Conservation (phyloP, 2,888 invertebrate genomes). For the Cyclophora albipunctata region DNA sequence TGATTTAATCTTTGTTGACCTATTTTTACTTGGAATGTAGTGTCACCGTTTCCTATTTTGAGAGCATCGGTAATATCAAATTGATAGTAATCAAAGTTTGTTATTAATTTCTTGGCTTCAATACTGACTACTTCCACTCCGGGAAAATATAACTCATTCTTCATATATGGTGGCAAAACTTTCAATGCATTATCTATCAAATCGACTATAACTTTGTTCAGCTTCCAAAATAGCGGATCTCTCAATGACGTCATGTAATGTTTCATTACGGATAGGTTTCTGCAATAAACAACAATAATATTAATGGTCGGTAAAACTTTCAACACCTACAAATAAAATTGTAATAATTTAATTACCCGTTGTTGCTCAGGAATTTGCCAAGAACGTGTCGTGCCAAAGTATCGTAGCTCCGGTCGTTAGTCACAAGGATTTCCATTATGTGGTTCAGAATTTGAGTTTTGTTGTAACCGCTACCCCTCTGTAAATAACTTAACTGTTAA, state of each 20-base stretch:
- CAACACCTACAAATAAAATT: not conserved
- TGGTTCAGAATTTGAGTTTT: conserved; percentile 61
- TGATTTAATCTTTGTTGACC: conserved; percentile 81
- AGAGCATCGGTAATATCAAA: conserved; percentile 78
- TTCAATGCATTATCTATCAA: conserved; percentile 75
- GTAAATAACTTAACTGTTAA: conserved; percentile 30
- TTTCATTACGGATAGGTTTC: conserved; percentile 45
- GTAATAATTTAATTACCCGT: conserved; percentile 33
- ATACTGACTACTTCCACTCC: conserved; percentile 78
- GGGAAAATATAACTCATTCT: conserved; percentile 76
- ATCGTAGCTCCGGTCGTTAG: conserved; percentile 52
- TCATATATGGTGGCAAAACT: conserved; percentile 72
- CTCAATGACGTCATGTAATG: conserved; percentile 78
- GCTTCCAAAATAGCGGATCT: conserved; percentile 82
- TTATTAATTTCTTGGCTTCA: conserved; percentile 78
- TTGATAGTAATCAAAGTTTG: conserved; percentile 79
- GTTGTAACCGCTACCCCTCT: conserved; percentile 49
- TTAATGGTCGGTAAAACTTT: not conserved
- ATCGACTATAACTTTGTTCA: conserved; percentile 77
- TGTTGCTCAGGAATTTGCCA: conserved; percentile 31
- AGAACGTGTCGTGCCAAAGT: conserved; percentile 40
- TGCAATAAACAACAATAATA: conserved; percentile 23
- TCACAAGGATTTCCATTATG: conserved; percentile 56
- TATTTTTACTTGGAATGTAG: conserved; percentile 56
- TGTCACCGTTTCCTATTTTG: conserved; percentile 39